A percentile compares a stretch with the other conserved stretches of the same genome.
These are phyloP conservation scores for Corythoichthys haematopterus DNA, from an alignment of 2,113 vertebrate genomes.

Conservation along the genomic window DNA sequence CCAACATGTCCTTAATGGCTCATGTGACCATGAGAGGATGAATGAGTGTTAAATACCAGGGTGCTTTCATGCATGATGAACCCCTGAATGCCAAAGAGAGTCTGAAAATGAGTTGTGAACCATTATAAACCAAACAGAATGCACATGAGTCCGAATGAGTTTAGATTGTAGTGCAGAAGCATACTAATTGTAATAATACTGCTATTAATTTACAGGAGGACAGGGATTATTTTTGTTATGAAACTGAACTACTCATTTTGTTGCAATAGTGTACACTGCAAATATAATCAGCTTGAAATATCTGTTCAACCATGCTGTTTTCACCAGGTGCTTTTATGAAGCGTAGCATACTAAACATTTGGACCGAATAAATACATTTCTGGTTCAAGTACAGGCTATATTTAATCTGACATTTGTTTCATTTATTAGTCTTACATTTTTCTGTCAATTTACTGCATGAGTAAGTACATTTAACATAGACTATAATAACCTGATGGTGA, in stretches of 20 bases:
- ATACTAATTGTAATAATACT: not conserved
- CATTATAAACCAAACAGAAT: not conserved
- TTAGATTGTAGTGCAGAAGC: not conserved
- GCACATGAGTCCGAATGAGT: not conserved
- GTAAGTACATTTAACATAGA: no score
- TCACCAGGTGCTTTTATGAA: not conserved
- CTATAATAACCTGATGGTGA: no score
- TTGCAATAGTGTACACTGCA: not conserved
- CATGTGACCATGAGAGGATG: conserved; percentile 3
- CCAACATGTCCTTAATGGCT: conserved; percentile 8
- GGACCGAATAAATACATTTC: no score
- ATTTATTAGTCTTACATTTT: no score
- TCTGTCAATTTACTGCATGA: no score
- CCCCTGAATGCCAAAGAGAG: not conserved
- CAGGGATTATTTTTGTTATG: not conserved
- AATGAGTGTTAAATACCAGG: not conserved
- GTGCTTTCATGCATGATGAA: not conserved
- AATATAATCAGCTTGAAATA: not conserved
- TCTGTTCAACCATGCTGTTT: not conserved
- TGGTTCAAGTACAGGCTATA: no score
- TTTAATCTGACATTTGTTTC: no score
- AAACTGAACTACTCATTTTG: not conserved
- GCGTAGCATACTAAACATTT: no score
- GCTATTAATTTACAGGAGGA: no score
- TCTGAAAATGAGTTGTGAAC: not conserved